Evolutionary conservation across 2,797 vertebrate species (phyloP).

Genomic region (Manis pentadactyla): DNA sequence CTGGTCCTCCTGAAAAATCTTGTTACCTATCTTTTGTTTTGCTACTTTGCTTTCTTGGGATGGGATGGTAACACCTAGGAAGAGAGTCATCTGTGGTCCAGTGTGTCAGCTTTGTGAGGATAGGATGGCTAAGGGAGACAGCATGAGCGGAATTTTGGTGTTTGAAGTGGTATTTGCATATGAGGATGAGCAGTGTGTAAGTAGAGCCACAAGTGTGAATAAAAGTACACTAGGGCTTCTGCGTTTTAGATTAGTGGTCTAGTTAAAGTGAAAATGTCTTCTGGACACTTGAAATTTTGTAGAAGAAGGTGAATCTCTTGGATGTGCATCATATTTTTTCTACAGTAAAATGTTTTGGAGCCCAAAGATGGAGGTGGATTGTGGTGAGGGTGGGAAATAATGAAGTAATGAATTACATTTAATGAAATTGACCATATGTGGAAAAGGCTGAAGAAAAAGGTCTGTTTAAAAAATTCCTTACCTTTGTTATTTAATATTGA

Average conservation of each 20-base stretch:
- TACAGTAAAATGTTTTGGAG: neutral
- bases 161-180: neutral
- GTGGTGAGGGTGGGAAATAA: constrained; percentile 35
- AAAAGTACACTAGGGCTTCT: neutral
- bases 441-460: neutral
- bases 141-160: neutral
- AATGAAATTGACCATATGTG: neutral
- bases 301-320: neutral
- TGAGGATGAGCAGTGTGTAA: neutral
- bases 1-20: neutral
- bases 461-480: neutral
- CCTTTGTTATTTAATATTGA: neutral
- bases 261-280: constrained; percentile 14
- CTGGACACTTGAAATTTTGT: neutral
- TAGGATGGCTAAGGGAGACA: neutral
- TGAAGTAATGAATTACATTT: neutral
- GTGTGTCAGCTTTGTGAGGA: neutral
- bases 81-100: neutral
- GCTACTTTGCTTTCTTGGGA: constrained; percentile 22
- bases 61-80: neutral
- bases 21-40: constrained; percentile 8
- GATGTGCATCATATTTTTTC: neutral
- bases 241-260: neutral
- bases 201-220: neutral
- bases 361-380: neutral